A percentile compares a stretch with the other conserved stretches of the same genome.
These are phyloP conservation scores for Diglossa cyanea DNA, from an alignment of 2,797 vertebrate species.

Conservation along the genomic window DNA sequence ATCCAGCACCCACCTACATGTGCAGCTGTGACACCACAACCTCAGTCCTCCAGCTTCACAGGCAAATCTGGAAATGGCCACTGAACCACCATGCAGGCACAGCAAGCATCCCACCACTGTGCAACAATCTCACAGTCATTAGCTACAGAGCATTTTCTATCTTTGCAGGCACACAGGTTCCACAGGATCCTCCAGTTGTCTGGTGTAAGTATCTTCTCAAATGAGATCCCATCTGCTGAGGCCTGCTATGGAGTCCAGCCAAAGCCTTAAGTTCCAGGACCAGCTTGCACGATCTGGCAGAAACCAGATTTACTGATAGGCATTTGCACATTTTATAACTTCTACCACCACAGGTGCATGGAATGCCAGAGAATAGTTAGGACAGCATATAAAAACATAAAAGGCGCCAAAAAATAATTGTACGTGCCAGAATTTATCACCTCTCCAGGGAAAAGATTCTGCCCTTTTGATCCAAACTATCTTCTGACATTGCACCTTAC, in stretches of 20 bases:
- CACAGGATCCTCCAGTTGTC: neutral
- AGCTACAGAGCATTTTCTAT: neutral
- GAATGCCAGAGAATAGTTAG: neutral
- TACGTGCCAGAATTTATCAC: neutral
- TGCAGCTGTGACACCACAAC: neutral
- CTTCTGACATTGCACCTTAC: neutral
- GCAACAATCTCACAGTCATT: neutral
- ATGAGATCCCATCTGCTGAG: neutral
- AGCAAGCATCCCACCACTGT: neutral
- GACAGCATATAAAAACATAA: neutral
- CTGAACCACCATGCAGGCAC: fast-evolving
- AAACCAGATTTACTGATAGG: neutral
- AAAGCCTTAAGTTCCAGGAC: neutral
- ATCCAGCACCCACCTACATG: neutral
- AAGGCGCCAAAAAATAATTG: neutral
- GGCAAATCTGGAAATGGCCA: neutral
- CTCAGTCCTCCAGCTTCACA: neutral
- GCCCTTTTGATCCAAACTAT: neutral
- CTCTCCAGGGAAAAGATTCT: neutral
- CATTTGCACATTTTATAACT: neutral
- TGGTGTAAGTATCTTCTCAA: neutral
- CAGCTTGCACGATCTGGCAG: neutral
- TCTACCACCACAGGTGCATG: neutral
- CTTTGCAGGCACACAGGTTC: neutral
- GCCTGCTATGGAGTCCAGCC: neutral